phyloP scores from a whole-genome alignment of 92 coral and sea anemone genomes.

The Parazoanthus swiftii region DNA sequence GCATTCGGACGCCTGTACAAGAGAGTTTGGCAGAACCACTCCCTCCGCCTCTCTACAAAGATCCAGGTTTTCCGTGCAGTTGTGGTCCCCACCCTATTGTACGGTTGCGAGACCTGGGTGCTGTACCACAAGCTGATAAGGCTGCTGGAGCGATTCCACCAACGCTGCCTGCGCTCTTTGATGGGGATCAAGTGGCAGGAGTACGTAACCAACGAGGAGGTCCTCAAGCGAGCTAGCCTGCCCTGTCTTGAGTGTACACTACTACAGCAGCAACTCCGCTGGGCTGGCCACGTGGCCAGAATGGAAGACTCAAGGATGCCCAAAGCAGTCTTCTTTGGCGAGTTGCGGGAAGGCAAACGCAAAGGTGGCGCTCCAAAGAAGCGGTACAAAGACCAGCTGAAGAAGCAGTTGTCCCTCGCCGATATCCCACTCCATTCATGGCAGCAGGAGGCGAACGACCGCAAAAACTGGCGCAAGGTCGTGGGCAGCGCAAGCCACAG shows the following conservation, averaged over 20 bases:
- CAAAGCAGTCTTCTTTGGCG: background rate
- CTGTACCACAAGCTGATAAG: conserved; percentile 3
- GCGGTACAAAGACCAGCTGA: conserved; percentile 18
- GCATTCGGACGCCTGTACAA: conserved; percentile 32
- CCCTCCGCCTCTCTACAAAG: background rate
- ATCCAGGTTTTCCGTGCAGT: conserved; percentile 38
- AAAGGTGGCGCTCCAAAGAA: conserved; percentile 21
- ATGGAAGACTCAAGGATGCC: conserved; percentile 16
- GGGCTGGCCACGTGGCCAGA: conserved; percentile 19
- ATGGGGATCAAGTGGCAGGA: conserved; percentile 41
- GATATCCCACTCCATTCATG: conserved; percentile 16
- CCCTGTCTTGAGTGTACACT: conserved; percentile 15
- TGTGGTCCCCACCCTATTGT: conserved; percentile 38
- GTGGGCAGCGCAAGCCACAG: conserved; percentile 29
- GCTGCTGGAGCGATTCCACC: background rate
- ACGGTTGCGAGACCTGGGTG: conserved; percentile 33
- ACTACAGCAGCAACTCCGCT: conserved; percentile 4
- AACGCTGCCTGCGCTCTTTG: background rate
- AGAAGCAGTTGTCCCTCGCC: conserved; percentile 18
- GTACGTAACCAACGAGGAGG: conserved; percentile 24
- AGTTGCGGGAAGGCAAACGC: conserved; percentile 9
- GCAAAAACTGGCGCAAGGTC: conserved; percentile 20
- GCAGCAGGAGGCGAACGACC: conserved; percentile 19
- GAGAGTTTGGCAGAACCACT: conserved; percentile 39
- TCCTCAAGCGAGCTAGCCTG: too few relatives aligned